Evolutionary conservation across 1,140 invertebrate genomes (phyloP).

Genomic region (Halictus rubicundus): DNA sequence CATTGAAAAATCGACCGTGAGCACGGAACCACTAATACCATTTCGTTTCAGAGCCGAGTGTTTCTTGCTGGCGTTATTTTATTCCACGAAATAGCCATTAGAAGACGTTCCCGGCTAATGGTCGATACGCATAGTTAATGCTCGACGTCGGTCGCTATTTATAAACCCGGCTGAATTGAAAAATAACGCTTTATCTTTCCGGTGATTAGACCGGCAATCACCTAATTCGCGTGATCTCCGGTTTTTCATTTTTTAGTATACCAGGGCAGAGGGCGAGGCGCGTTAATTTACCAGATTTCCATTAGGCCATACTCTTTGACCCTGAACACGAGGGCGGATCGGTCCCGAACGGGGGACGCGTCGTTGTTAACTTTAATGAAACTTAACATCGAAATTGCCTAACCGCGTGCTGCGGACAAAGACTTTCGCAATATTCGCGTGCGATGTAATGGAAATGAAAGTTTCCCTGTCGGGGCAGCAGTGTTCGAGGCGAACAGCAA

Average conservation of each 20-base stretch:
- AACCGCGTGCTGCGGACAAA: neutral
- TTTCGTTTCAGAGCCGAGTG: no score
- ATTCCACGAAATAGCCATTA: neutral
- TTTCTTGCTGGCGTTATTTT: no score
- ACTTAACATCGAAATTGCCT: conserved; percentile 33
- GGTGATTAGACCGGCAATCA: neutral
- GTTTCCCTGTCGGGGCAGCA: neutral
- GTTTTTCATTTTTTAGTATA: neutral
- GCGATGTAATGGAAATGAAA: conserved; percentile 30
- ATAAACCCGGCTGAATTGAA: neutral
- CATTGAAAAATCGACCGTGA: no score
- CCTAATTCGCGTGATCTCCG: neutral
- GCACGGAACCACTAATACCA: no score
- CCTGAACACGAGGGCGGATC: no score
- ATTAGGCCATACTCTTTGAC: conserved; percentile 20
- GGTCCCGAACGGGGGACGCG: no score
- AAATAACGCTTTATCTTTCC: neutral
- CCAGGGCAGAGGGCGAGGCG: neutral
- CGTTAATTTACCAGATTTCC: conserved; percentile 31
- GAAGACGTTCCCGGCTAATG: neutral
- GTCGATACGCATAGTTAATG: neutral
- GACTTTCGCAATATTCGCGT: neutral
- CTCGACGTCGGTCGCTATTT: neutral
- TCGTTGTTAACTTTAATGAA: conserved; percentile 36
- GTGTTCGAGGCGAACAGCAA: neutral